Conservation (phyloP, 2,113 vertebrate genomes). For the Herpetotheres cachinnans region DNA sequence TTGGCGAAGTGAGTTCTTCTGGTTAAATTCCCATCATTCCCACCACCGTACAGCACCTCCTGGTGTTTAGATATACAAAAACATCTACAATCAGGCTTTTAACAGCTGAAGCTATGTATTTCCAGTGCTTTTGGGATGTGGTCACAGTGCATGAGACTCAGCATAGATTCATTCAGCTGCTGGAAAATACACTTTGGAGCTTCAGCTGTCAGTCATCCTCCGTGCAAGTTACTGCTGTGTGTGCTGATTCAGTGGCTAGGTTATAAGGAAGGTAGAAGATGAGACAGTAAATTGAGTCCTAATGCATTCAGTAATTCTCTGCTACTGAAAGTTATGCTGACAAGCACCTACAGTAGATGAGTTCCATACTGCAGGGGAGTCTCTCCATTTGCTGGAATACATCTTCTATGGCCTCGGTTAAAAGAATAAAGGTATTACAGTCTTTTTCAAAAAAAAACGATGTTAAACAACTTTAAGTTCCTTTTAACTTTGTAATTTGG, state of each 20-base stretch:
- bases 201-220: background rate
- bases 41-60: background rate
- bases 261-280: background rate
- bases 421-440: background rate
- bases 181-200: background rate
- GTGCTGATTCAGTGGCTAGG: background rate
- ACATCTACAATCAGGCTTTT: background rate
- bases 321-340: background rate
- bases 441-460: background rate
- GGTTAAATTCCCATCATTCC: background rate
- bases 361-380: background rate
- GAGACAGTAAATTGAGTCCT: background rate
- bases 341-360: background rate
- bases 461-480: background rate
- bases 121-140: background rate
- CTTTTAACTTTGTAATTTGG: background rate
- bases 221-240: background rate
- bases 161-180: background rate
- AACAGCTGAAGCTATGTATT: background rate
- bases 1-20: background rate
- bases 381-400: background rate
- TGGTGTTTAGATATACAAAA: background rate
- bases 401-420: background rate
- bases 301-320: background rate
- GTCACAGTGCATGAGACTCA: background rate